Evolutionary conservation across 2,888 invertebrate species (phyloP), one percentile per base, ranked within the genome.

Genomic region (Drosophila dives): DNA sequence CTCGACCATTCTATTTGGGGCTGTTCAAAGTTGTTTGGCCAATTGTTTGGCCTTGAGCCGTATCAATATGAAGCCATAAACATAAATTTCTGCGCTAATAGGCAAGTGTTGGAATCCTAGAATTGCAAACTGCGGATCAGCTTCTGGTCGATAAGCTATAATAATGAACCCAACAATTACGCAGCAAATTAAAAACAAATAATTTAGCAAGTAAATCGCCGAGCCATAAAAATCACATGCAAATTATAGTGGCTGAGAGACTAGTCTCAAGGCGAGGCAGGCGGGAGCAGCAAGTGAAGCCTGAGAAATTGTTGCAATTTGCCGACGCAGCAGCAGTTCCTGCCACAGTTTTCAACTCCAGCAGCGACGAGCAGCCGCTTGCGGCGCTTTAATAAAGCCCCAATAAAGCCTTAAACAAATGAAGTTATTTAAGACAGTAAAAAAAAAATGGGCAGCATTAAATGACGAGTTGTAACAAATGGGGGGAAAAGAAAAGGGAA

Each of bases 111-210:
- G 69, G 53, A 42, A 60, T 54, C 50, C 23, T 34, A 56, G 36
- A 49, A 40, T 64, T 7, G 55, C 54, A 61, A 61, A 26, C 61
- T 23, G 17, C 7, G 45, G 23, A 38, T 60, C 17, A 55, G 70
- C 67, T 70, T 60, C 69, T 66, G 70, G 55, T 53, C 54, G 63
- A 20, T 36, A 17, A 49, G 26, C 66, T 66, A 55, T 62, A 74
- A 55, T 53, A 78, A 59, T 64, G 61, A 71, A 64, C 72, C 83
- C 88, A 56, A 67, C 90, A 91, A 91, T 91, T 90, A 91, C 82
- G 85, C 89, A 90, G 91, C 91, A 91, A 91, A 91, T 91, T 91
- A 91, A 91, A 91, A 91, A 90, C 91, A 91, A 91, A 91, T 91
- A 91, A 91, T 78, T 91, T 91, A 90, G 77, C 75, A 81, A 80